These are phyloP conservation scores for Tricholaema leucomelas DNA, from an alignment of 2,113 vertebrate species.

Conservation along the genomic window DNA sequence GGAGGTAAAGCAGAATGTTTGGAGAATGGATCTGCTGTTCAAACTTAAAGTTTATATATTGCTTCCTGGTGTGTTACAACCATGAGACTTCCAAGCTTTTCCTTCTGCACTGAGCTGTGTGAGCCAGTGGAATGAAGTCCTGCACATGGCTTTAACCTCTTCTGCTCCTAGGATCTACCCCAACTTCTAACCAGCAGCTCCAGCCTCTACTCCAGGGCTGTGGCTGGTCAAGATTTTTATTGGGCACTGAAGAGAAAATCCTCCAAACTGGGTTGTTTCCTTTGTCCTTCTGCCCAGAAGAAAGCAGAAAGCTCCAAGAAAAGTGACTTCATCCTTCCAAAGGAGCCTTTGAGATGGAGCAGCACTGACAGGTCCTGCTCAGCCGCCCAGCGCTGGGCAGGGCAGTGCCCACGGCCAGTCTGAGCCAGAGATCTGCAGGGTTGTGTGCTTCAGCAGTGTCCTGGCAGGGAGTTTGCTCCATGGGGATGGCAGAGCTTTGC, in stretches of 20 bases:
- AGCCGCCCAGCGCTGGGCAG: accelerated
- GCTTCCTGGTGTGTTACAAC: conserved; percentile 10
- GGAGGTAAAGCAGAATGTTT: conserved; percentile 55
- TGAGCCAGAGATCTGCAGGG: accelerated
- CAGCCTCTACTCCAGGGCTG: background rate
- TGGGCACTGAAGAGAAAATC: background rate
- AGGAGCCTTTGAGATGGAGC: background rate
- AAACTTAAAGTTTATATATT: conserved; percentile 55
- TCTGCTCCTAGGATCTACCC: background rate
- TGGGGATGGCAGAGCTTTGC: accelerated
- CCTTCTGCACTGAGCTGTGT: background rate
- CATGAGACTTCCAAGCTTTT: conserved; percentile 35
- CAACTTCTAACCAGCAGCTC: background rate
- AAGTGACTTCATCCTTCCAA: background rate
- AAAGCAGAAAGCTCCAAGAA: background rate
- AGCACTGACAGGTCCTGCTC: background rate
- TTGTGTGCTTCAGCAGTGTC: accelerated
- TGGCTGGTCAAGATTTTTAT: conserved; percentile 23
- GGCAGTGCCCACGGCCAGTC: background rate
- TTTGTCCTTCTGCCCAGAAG: conserved; percentile 22
- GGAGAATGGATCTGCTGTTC: background rate
- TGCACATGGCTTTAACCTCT: background rate
- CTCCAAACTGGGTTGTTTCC: background rate
- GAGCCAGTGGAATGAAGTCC: background rate
- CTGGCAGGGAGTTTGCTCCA: background rate